These are phyloP conservation scores for Leptobrachium ailaonicum DNA, from an alignment of 2,113 vertebrate genomes.

Conservation along the genomic window DNA sequence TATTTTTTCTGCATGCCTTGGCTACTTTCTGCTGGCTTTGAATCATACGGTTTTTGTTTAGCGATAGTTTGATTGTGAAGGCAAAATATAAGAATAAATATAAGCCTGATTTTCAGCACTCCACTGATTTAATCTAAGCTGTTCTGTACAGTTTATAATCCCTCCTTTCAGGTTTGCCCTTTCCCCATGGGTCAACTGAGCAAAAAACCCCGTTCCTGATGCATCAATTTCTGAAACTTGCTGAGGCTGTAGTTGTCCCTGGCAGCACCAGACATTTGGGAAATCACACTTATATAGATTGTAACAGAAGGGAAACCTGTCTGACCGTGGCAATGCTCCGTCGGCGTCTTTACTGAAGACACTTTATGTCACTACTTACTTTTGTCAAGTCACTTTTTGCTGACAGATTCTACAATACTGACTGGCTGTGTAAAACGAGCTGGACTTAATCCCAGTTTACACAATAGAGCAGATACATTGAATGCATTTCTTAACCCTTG, in stretches of 20 bases:
- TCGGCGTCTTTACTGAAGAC: neutral
- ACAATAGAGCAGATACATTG: too few relatives aligned
- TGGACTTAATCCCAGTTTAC: too few relatives aligned
- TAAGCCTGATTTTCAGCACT: conserved; percentile 48
- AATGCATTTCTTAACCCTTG: too few relatives aligned
- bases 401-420: too few relatives aligned
- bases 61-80: conserved; percentile 24
- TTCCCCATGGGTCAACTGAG: conserved; percentile 49
- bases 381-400: too few relatives aligned
- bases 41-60: conserved; percentile 27
- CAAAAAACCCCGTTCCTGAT: conserved; percentile 54
- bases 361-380: neutral
- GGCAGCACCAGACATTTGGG: conserved; percentile 47
- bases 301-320: conserved; percentile 35
- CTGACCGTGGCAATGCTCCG: neutral
- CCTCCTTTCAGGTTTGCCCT: conserved; percentile 58
- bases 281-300: conserved; percentile 46
- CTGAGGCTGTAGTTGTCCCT: conserved; percentile 54
- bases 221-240: conserved; percentile 59
- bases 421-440: too few relatives aligned
- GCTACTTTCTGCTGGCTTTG: conserved; percentile 30
- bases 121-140: conserved; percentile 50
- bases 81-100: conserved; percentile 53
- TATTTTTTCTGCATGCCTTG: conserved; percentile 27
- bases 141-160: conserved; percentile 55